These are phyloP conservation scores for Ancistrus triradiatus DNA, from an alignment of 2,113 vertebrate genomes.

Conservation along the genomic window DNA sequence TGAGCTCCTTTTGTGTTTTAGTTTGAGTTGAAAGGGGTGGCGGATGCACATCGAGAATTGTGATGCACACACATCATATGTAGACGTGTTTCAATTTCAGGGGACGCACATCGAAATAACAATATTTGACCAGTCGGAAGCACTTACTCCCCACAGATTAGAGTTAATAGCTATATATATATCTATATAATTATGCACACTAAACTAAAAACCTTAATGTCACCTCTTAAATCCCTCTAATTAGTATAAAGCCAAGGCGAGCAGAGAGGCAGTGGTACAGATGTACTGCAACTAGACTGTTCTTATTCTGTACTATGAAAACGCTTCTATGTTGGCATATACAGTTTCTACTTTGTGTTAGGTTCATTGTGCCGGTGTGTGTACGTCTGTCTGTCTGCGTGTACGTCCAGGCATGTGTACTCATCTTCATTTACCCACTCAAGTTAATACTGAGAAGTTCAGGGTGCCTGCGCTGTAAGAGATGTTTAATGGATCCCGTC, in stretches of 20 bases:
- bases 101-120: too few species aligned
- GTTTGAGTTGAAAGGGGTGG: not conserved
- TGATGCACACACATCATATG: too few species aligned
- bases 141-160: conserved; percentile 35
- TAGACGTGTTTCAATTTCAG: conserved; percentile 28
- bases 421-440: conserved; percentile 39
- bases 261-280: conserved; percentile 11
- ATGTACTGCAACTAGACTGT: conserved; percentile 21
- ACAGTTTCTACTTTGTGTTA: conserved; percentile 18
- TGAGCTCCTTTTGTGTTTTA: too few species aligned
- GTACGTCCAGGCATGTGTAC: conserved; percentile 30
- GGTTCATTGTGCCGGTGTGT: conserved; percentile 22
- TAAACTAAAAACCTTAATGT: conserved; percentile 5
- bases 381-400: conserved; percentile 16
- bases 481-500: conserved; percentile 34
- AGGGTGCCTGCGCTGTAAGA: conserved; percentile 42
- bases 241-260: conserved; percentile 12
- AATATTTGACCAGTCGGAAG: conserved; percentile 21
- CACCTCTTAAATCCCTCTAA: conserved; percentile 3
- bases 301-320: conserved; percentile 26
- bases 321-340: conserved; percentile 11
- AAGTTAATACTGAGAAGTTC: conserved; percentile 40
- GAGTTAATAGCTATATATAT: conserved; percentile 6
- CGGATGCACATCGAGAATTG: conserved; percentile 18
- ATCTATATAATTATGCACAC: conserved; percentile 28